Percentiles rank a stretch among this genome's conserved stretches.
Conservation (phyloP, 2,113 vertebrate species). For the Scalopus aquaticus region DNA sequence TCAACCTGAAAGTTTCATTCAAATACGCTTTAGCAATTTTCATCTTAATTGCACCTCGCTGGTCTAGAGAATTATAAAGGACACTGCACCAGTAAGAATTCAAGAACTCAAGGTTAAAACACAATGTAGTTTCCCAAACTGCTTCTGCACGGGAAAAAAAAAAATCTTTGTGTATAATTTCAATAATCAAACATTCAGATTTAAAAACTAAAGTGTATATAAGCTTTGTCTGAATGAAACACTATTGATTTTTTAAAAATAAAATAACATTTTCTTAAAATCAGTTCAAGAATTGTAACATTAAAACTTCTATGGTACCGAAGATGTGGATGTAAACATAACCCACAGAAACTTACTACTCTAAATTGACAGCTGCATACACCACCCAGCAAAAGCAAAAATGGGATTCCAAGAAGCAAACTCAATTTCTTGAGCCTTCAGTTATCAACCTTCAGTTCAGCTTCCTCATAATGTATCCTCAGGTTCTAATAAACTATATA, state of each 20-base stretch:
- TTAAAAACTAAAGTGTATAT: slow-evolving; percentile 49
- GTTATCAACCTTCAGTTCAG: background rate
- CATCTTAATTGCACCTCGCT: slow-evolving; percentile 72
- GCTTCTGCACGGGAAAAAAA: slow-evolving; percentile 19
- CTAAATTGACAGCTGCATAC: background rate
- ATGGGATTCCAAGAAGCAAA: background rate
- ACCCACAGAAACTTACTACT: background rate
- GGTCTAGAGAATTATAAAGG: slow-evolving; percentile 69
- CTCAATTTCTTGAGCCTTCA: background rate
- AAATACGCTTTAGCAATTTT: slow-evolving; percentile 68
- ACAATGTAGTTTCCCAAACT: slow-evolving; percentile 56
- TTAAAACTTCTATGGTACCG: background rate
- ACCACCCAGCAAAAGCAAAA: background rate
- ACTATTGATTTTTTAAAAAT: slow-evolving; percentile 19
- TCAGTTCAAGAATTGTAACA: background rate
- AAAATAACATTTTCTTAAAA: slow-evolving; percentile 42
- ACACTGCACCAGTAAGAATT: slow-evolving; percentile 44
- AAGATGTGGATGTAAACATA: background rate
- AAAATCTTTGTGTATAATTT: slow-evolving; percentile 37
- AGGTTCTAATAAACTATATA: too few relatives aligned
- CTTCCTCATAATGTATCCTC: background rate
- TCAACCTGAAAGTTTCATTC: slow-evolving; percentile 67
- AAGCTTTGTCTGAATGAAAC: slow-evolving; percentile 17
- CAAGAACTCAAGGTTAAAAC: slow-evolving; percentile 68
- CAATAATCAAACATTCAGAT: slow-evolving; percentile 47